Conservation (phyloP, 2,113 vertebrate species). For the Amazona vittata region DNA sequence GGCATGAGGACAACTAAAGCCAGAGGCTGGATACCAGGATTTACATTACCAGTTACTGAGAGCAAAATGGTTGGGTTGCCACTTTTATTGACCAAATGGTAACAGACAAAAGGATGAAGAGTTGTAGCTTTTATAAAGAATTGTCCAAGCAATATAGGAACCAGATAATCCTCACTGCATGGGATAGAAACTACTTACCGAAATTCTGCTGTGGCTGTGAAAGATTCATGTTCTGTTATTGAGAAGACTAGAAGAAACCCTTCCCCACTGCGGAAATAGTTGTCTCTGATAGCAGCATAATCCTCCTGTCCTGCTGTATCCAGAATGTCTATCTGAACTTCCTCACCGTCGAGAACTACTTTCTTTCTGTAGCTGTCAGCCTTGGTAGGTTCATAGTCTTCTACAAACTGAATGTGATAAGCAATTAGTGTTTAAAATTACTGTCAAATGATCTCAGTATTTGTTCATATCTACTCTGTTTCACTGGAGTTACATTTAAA, state of each 20-base stretch:
- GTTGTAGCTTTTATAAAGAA: background rate
- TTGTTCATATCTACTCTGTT: background rate
- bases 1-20: background rate
- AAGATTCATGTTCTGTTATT: constrained; percentile 94
- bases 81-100: background rate
- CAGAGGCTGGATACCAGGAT: background rate
- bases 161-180: background rate
- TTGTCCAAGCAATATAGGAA: background rate
- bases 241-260: constrained; percentile 97
- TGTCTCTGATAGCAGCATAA: constrained; percentile 96
- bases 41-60: background rate
- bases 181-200: constrained; percentile 73
- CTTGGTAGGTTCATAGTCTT: constrained; percentile 98
- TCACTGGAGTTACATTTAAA: background rate
- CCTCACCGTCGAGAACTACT: constrained; percentile 95
- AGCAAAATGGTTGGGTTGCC: background rate
- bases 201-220: constrained; percentile 90
- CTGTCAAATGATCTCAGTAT: background rate
- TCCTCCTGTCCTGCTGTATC: constrained; percentile 92
- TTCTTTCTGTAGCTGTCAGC: constrained; percentile 99
- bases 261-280: constrained; percentile 97
- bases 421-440: background rate
- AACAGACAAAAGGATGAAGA: background rate
- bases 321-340: constrained; percentile 96
- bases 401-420: constrained; percentile 87